phyloP scores from a whole-genome alignment of 2,888 invertebrate species.

The Camptogramma bilineatum region DNA sequence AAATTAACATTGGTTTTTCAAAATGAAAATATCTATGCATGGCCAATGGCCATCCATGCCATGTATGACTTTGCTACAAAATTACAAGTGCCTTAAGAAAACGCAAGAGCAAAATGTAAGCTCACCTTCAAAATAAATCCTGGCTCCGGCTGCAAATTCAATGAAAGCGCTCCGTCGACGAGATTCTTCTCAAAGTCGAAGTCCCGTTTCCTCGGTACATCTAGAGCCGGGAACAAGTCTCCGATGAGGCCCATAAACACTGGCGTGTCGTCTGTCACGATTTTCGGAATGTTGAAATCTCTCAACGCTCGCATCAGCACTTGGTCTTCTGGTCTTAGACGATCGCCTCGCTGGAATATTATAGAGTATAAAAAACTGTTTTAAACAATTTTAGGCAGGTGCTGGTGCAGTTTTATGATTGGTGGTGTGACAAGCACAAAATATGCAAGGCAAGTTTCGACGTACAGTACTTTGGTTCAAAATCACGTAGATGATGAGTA shows the following conservation, averaged over 20 bases:
- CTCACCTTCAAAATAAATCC: slow-evolving; percentile 92
- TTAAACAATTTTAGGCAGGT: neutral
- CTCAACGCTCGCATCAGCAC: slow-evolving; percentile 96
- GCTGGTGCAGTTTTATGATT: slow-evolving; percentile 1
- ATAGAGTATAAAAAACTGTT: neutral
- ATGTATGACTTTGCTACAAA: too few relatives aligned
- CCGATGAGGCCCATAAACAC: slow-evolving; percentile 98
- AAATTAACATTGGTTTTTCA: neutral
- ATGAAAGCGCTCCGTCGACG: slow-evolving; percentile 90
- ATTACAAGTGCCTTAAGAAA: neutral
- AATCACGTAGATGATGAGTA: neutral
- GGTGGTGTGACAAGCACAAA: neutral
- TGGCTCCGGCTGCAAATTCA: slow-evolving; percentile 95
- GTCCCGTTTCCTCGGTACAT: slow-evolving; percentile 95
- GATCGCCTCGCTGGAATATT: slow-evolving; percentile 86
- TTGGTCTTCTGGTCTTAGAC: slow-evolving; percentile 94
- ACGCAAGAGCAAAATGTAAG: neutral
- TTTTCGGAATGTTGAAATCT: slow-evolving; percentile 98
- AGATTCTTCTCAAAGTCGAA: slow-evolving; percentile 93
- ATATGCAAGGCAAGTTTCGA: neutral
- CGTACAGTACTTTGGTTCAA: neutral
- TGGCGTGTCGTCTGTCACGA: slow-evolving; percentile 95
- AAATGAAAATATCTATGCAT: too few relatives aligned
- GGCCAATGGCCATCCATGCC: too few relatives aligned
- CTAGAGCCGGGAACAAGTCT: slow-evolving; percentile 96